Conservation (phyloP, 1,140 invertebrate species). For the Vanessa atalanta region DNA sequence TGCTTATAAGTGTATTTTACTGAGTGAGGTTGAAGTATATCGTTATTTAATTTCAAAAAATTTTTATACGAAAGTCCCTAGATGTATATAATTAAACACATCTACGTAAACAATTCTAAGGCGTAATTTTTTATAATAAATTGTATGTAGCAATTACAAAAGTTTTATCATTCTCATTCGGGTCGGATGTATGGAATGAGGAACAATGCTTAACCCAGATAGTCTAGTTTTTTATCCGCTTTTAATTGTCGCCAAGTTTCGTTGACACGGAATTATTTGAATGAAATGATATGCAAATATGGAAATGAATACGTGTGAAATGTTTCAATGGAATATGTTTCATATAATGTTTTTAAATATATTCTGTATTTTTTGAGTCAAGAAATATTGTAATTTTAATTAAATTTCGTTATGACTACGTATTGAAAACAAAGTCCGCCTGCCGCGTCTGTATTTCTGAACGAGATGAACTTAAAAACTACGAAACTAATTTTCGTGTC, state of each 20-base stretch:
- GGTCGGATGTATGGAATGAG: constrained; percentile 11
- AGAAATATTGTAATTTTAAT: not conserved
- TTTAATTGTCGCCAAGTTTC: constrained; percentile 32
- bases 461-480: too few relatives aligned
- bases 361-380: not conserved
- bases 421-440: too few relatives aligned
- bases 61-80: too few relatives aligned
- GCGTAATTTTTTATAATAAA: not conserved
- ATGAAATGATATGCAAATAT: constrained; percentile 26
- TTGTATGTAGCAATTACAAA: constrained; percentile 6
- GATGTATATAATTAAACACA: too few relatives aligned
- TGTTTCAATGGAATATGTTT: not conserved
- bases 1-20: too few relatives aligned
- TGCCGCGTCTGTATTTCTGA: too few relatives aligned
- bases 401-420: too few relatives aligned
- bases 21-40: too few relatives aligned
- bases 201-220: constrained; percentile 7
- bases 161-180: constrained; percentile 2
- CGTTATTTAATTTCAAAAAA: too few relatives aligned
- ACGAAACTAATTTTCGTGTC: too few relatives aligned
- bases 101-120: too few relatives aligned
- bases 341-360: not conserved
- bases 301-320: constrained; percentile 9
- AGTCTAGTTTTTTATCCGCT: constrained; percentile 2
- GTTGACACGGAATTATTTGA: constrained; percentile 34